Evolutionary conservation across 2,113 vertebrate genomes (phyloP).

Genomic region (Pipa parva): DNA sequence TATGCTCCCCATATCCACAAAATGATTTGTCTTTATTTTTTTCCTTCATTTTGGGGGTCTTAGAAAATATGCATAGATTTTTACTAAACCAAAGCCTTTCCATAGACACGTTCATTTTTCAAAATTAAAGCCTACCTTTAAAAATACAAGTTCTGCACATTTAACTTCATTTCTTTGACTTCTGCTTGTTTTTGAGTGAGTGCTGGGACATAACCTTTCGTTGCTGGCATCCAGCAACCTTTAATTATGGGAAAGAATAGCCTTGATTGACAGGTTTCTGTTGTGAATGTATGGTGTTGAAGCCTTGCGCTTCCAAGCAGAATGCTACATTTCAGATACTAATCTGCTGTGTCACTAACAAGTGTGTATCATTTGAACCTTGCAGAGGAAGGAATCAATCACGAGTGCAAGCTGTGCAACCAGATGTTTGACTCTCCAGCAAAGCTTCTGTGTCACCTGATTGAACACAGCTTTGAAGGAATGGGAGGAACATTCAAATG

Average conservation of each 20-base stretch:
- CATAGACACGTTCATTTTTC: too few relatives aligned
- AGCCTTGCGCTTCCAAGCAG: not conserved
- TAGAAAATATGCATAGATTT: too few relatives aligned
- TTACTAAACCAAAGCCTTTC: too few relatives aligned
- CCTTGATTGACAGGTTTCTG: conserved; percentile 40
- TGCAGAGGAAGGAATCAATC: conserved; percentile 99
- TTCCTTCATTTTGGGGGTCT: too few relatives aligned
- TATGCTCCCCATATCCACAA: too few relatives aligned
- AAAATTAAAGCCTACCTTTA: too few relatives aligned
- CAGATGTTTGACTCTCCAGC: conserved; percentile 99
- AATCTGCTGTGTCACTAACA: conserved; percentile 64
- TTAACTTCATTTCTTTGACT: too few relatives aligned
- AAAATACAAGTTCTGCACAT: too few relatives aligned
- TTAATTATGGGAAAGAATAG: not conserved
- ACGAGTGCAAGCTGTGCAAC: conserved; percentile 99
- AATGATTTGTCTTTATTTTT: too few relatives aligned
- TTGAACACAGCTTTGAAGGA: conserved; percentile 99
- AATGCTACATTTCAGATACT: conserved; percentile 45
- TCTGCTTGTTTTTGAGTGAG: too few relatives aligned
- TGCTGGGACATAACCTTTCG: not conserved
- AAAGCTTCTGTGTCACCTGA: conserved; percentile 99
- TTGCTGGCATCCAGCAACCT: not conserved
- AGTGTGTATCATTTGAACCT: conserved; percentile 69
- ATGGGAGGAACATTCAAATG: conserved; percentile 99
- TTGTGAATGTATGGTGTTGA: conserved; percentile 44